Percentiles rank a stretch among this genome's conserved stretches.
phyloP scores from a whole-genome alignment of 2,888 invertebrate genomes.

The Plebejus anna region DNA sequence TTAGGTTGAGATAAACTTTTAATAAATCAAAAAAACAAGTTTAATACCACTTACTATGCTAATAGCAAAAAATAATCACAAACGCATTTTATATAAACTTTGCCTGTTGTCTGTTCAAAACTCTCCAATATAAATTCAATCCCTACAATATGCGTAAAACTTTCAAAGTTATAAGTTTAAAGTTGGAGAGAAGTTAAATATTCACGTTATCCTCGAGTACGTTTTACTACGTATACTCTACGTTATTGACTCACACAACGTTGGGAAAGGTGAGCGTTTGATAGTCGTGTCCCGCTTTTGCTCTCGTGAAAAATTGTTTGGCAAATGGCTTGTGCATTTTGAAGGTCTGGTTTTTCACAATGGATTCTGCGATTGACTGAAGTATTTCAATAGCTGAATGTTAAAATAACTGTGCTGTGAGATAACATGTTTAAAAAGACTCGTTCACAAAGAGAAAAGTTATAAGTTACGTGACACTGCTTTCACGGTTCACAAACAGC shows the following conservation, averaged over 20 bases:
- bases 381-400: not conserved
- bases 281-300: not conserved
- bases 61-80: not conserved
- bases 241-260: not conserved
- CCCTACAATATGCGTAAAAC: not conserved
- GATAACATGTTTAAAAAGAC: too few relatives aligned
- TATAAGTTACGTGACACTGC: too few relatives aligned
- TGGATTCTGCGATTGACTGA: not conserved
- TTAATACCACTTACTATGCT: too few relatives aligned
- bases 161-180: not conserved
- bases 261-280: not conserved
- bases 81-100: not conserved
- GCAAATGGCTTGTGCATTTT: not conserved
- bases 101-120: not conserved
- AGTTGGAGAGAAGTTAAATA: conserved; percentile 19
- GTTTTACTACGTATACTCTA: conserved; percentile 15
- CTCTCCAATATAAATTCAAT: not conserved
- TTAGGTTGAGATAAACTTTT: too few relatives aligned
- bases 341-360: not conserved
- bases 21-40: too few relatives aligned
- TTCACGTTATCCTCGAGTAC: not conserved
- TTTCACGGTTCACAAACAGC: too few relatives aligned
- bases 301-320: not conserved
- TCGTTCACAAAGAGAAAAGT: too few relatives aligned
- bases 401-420: too few relatives aligned